Conservation (phyloP, 2,113 vertebrate genomes). For the Xerus inauris region DNA sequence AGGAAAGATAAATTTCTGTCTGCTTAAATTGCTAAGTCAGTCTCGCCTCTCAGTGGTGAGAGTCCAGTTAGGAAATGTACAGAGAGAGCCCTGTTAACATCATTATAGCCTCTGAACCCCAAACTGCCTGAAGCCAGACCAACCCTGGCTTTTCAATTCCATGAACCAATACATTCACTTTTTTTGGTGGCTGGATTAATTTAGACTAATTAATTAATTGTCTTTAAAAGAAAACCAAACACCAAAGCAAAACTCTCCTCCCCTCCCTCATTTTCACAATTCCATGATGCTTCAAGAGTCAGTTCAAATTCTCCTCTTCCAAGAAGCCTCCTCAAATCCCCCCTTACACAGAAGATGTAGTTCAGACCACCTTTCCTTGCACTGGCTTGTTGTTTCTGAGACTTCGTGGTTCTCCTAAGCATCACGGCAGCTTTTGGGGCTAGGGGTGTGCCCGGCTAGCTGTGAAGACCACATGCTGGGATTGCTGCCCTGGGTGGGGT, state of each 20-base stretch:
- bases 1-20: neutral
- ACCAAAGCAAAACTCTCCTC: neutral
- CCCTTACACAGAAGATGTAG: fast-evolving
- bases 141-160: neutral
- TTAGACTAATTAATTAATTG: neutral
- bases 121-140: neutral
- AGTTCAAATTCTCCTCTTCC: neutral
- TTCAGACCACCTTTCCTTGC: neutral
- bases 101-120: neutral
- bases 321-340: neutral
- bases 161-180: neutral
- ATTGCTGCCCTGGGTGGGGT: neutral
- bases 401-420: neutral
- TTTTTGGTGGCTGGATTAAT: neutral
- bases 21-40: neutral
- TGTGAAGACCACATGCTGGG: neutral
- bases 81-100: neutral
- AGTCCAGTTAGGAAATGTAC: neutral
- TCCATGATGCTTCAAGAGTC: neutral
- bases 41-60: neutral
- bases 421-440: neutral
- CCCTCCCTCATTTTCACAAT: neutral
- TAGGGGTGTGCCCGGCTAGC: fast-evolving
- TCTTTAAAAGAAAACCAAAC: neutral
- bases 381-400: neutral